Evolutionary conservation across 2,113 vertebrate genomes (phyloP).

Genomic region (Potamarius usumacintae): DNA sequence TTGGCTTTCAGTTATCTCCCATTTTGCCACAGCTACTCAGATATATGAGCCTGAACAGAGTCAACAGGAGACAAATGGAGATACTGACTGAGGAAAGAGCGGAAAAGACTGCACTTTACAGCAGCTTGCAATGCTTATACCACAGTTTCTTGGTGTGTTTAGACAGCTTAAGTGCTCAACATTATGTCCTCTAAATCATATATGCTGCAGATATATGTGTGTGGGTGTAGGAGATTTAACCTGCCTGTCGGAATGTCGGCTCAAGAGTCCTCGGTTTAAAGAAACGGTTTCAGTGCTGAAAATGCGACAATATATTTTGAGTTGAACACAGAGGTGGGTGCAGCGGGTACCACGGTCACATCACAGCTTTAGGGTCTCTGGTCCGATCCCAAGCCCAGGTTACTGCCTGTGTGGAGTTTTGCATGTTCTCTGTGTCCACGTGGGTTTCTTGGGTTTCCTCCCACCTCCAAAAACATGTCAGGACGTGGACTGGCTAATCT

Average conservation of each 20-base stretch:
- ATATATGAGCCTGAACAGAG: conserved; percentile 19
- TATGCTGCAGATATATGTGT: background rate
- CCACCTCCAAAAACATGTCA: background rate
- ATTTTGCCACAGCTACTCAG: conserved; percentile 15
- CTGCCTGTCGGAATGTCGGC: background rate
- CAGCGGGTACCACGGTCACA: background rate
- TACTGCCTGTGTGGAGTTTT: background rate
- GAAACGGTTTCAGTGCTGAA: background rate
- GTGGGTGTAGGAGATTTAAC: background rate
- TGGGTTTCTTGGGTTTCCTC: background rate
- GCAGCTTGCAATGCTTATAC: background rate
- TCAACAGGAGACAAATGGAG: conserved; percentile 10
- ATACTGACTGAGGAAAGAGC: background rate
- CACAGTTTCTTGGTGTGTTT: background rate
- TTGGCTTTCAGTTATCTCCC: conserved; percentile 13
- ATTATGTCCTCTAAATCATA: background rate
- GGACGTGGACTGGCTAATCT: background rate
- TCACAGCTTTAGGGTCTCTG: background rate
- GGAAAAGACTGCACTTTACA: background rate
- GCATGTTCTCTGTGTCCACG: background rate
- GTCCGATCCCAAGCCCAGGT: background rate
- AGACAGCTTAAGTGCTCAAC: conserved; percentile 24
- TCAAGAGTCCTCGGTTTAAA: background rate
- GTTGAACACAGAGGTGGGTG: background rate
- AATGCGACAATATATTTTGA: background rate